Base-by-base conservation (phyloP, 1,140 invertebrate genomes). In the Drosophila bipectinata region DNA sequence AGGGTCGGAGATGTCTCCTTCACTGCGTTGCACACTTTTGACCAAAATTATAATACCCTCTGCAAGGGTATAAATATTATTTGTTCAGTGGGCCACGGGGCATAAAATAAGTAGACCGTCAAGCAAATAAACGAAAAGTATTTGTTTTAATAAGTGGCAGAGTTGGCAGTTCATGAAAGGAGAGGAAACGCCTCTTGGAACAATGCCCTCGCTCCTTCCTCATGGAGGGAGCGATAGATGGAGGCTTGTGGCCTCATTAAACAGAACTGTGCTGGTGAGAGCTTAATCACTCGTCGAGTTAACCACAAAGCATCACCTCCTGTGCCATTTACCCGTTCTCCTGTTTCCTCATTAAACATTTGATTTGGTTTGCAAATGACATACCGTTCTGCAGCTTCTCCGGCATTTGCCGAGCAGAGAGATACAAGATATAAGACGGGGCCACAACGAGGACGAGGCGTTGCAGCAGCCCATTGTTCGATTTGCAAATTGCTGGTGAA, bases 331-430 rank as follows among this genome's bases (percentile, higher is more conserved):
- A 18, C n/a, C n/a, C 26, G 14, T 18, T 59, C 26, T 44, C 60
- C 67, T 72, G 58, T 72, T 39, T 62, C 52, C 37, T 63, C 52
- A 74, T 74, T 74, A 74, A 74, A 55, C 52, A 52, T 57, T 74
- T 62, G 59, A 74, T 55, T 74, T 74, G 72, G 71, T 47, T 64
- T 74, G 58, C 72, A 74, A 63, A 74, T 74, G 39, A 52, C 48
- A 34, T 49, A 10, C 14, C 14, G 14, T 44, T 12, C 41, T 44
- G 41, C 41, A 18, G 41, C 41, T 9, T 41, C 34, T 26, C 58
- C 58, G 28, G 12, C 15, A 18, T 39, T 37, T n/a, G 26, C 24
- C 41, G 26, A 5, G 26, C 41, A 39, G 21, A 41, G 30, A 18
- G n/a, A 44, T 14, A 10, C 26, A 28, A 28, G 26, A 28, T 44